Conservation (phyloP, 2,797 vertebrate species). For the Danionella dracula region DNA sequence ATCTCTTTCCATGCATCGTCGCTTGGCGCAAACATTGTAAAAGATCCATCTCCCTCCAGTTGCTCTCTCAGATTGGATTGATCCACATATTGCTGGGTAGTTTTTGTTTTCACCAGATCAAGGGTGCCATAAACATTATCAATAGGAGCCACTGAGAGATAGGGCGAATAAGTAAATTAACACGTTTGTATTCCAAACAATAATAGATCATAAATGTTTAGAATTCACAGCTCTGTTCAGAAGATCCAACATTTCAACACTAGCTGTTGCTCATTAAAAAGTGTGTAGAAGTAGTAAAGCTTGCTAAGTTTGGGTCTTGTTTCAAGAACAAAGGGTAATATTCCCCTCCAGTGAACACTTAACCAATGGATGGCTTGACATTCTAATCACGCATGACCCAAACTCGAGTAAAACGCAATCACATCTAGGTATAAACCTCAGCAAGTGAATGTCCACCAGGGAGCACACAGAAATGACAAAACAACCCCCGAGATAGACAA, state of each 20-base stretch:
- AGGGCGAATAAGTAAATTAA: not conserved
- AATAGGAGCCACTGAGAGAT: conserved; percentile 82
- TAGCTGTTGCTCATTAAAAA: not conserved
- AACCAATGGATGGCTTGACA: conserved; percentile 1
- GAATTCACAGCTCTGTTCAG: not conserved
- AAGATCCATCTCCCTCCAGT: conserved; percentile 82
- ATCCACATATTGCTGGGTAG: conserved; percentile 78
- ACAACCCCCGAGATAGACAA: no score
- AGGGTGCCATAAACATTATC: conserved; percentile 88
- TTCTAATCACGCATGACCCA: not conserved
- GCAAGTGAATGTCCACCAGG: no score
- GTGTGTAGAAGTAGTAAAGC: not conserved
- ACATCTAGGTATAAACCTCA: not conserved
- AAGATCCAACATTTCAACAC: not conserved
- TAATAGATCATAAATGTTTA: no score
- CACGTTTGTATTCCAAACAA: no score
- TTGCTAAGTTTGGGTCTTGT: not conserved
- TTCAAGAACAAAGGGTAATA: not conserved
- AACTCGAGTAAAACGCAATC: not conserved
- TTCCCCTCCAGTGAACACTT: not conserved
- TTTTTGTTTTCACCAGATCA: conserved; percentile 77
- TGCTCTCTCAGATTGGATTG: conserved; percentile 79
- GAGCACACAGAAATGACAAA: no score
- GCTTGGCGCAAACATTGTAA: conserved; percentile 90
- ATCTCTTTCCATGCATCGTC: conserved; percentile 87